Base-by-base conservation (phyloP, 2,797 vertebrate genomes). In the Melanotaenia boesemani region DNA sequence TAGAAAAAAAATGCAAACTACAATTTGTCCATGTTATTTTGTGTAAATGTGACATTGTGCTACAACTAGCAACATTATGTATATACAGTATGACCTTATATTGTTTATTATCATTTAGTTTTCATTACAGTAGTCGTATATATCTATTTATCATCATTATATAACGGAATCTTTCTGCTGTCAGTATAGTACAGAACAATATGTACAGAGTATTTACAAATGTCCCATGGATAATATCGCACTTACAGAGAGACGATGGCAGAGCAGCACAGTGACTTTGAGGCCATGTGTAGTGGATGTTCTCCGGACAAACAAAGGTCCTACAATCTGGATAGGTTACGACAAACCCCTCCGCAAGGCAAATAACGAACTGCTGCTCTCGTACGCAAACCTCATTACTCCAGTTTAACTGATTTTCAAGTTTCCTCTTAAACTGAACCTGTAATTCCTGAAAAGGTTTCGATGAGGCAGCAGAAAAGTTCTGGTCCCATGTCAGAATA, bases 121-220 rank as follows among this genome's bases (percentile, higher is more conserved):
- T 65, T 80, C 56, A 67, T 80, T 85, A 83, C 67, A 83, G 11
- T 60, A 79, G 86, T 64, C 81, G 67, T 78, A 80, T 83, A 87
- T 74, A 67, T 83, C 8, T 84, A 63, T 84, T 41, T 77, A 66
- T 76, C 55, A 66, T 76, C 52, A 83, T 69, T 74, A 76, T 74
- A 63, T 84, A 87, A 84, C 65, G 60, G 76, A 70, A 83, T 79
- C 66, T 80, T 66, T 83, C 80, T 63, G 48, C 77, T 62, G 60
- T 85, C 79, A 28, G 59, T 93, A 91, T 92, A 77, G n/a, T 93
- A 92, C 90, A 90, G 50, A 79, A 63, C 88, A 37, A 32, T 88
- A 85, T 90, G 79, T 89, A 90, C 89, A 91, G 79, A 85, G 48
- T 88, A 89, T 91, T 85, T 90, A 91, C 90, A 92, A 46, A 80